A percentile compares a stretch with the other conserved stretches of the same genome.
phyloP scores from a whole-genome alignment of 2,888 invertebrate species.

The Drosophila nr. perissopoda region DNA sequence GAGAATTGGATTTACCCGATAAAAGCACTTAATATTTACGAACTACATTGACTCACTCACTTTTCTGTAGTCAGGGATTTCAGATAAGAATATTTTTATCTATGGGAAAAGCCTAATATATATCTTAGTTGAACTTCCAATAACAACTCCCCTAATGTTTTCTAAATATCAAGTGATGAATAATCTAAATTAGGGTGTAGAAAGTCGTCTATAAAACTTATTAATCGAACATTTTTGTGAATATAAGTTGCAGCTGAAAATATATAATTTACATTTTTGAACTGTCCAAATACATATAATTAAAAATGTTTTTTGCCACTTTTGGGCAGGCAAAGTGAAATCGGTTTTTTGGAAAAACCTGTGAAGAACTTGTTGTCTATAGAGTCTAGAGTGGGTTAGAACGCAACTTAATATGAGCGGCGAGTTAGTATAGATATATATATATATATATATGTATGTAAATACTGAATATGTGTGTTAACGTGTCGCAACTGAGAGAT shows the following conservation, averaged over 20 bases:
- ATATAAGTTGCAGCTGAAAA: slow-evolving; percentile 10
- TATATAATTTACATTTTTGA: slow-evolving; percentile 21
- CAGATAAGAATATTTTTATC: neutral
- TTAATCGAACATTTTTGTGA: neutral
- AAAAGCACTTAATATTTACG: neutral
- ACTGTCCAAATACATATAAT: slow-evolving; percentile 34
- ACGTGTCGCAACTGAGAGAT: slow-evolving; percentile 29
- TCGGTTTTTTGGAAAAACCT: slow-evolving; percentile 46
- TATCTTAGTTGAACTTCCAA: neutral
- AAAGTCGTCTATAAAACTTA: neutral
- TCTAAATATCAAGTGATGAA: no score
- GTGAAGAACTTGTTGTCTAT: slow-evolving; percentile 49
- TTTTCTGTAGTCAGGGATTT: neutral
- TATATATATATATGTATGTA: neutral
- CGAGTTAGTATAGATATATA: neutral
- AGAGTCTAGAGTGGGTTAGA: slow-evolving; percentile 36
- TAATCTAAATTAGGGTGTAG: neutral
- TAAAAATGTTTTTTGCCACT: slow-evolving; percentile 22
- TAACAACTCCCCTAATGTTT: no score
- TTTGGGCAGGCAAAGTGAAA: slow-evolving; percentile 26
- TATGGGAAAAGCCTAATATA: neutral
- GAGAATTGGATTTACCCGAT: neutral
- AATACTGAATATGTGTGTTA: slow-evolving; percentile 4
- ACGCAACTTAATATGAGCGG: slow-evolving; percentile 16
- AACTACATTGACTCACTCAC: neutral